Evolutionary conservation across 30 jellyfish, hydroid and myxozoan genomes (phyloP).

Genomic region (Aurelia coerulea): DNA sequence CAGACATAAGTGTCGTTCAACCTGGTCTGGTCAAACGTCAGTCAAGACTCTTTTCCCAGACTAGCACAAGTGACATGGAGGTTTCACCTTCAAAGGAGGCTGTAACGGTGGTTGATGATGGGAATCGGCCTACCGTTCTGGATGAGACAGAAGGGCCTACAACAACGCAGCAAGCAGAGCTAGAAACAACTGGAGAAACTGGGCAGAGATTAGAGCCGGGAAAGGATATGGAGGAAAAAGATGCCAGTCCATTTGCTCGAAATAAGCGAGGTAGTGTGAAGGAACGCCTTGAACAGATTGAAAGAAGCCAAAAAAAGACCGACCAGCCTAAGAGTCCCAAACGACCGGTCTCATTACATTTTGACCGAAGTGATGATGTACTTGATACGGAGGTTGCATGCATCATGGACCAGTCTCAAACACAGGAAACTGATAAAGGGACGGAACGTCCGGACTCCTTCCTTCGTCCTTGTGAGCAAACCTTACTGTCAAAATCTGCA

Average conservation of each 20-base stretch:
- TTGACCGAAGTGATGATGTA: neutral
- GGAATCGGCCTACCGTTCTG: no score
- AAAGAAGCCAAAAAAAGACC: slow-evolving; percentile 1
- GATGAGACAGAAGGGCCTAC: no score
- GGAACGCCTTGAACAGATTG: slow-evolving; percentile 42
- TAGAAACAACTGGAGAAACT: neutral
- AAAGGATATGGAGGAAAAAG: neutral
- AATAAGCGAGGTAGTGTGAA: slow-evolving; percentile 40
- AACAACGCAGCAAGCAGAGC: no score
- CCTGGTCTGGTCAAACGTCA: slow-evolving; percentile 61
- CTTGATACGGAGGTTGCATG: slow-evolving; percentile 23
- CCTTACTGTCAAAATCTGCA: neutral
- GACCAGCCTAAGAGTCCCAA: neutral
- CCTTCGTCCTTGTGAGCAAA: neutral
- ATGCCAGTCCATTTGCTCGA: neutral
- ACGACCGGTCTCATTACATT: slow-evolving; percentile 4
- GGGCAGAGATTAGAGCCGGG: neutral
- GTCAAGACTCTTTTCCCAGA: slow-evolving; percentile 20
- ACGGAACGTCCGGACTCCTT: neutral
- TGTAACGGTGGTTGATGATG: neutral
- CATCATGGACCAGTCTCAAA: slow-evolving; percentile 8
- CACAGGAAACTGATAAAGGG: neutral
- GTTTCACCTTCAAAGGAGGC: no score
- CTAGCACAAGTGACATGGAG: no score
- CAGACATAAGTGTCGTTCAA: slow-evolving; percentile 22